Evolutionary conservation across 2,797 vertebrate genomes (phyloP), one percentile per base, ranked within the genome.

Genomic region (Mastacembelus armatus): DNA sequence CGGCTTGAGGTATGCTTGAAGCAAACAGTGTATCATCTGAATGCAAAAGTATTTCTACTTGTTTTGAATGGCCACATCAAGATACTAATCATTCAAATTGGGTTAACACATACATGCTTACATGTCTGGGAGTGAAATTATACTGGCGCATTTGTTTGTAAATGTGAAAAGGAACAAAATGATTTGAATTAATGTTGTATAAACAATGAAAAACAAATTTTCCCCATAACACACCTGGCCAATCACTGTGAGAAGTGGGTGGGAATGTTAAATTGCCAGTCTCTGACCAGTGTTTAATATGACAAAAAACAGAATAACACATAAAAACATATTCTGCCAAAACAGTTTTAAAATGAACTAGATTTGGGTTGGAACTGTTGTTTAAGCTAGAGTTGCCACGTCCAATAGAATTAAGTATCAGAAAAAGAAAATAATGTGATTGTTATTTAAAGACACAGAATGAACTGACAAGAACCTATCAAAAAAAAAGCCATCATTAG

Each of bases 401-500:
- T n/a, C n/a, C n/a, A n/a, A n/a, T n/a, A n/a, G n/a, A n/a, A n/a
- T n/a, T n/a, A n/a, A n/a, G n/a, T n/a, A n/a, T n/a, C n/a, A n/a
- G n/a, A n/a, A n/a, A n/a, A n/a, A n/a, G n/a, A n/a, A n/a, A n/a
- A n/a, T n/a, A n/a, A n/a, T n/a, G n/a, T n/a, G n/a, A n/a, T n/a
- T n/a, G 60, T 77, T 74, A 81, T 76, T 73, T 22, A 81, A 68
- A 66, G 77, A 47, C 47, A 45, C 63, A 57, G 64, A 52, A 71
- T 70, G 80, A 67, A 69, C 66, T 73, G 58, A n/a, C n/a, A n/a
- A n/a, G n/a, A n/a, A 76, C 67, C 74, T 78, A 76, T 76, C 64
- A 76, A 76, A 81, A 68, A 76, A 79, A 74, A 71, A 85, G 77
- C 71, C 69, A 71, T 86, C n/a, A n/a, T n/a, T n/a, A n/a, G n/a